A percentile compares a stretch with the other conserved stretches of the same genome.
Conservation (phyloP, 2,113 vertebrate species). For the Sialia sialis region DNA sequence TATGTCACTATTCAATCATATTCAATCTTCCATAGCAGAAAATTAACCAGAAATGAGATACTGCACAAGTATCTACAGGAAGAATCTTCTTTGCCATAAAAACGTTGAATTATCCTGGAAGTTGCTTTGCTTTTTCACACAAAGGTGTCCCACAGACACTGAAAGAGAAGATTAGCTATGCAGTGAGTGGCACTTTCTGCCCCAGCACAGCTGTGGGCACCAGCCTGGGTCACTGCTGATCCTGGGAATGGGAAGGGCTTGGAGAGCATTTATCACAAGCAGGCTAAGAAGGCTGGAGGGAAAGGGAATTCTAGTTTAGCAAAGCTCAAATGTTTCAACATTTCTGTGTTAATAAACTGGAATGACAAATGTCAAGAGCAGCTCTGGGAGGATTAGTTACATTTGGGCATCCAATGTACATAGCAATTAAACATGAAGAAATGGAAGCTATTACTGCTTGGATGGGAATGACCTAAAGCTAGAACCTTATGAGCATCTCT, state of each 20-base stretch:
- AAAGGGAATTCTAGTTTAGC: background rate
- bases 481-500: background rate
- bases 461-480: background rate
- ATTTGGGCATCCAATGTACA: background rate
- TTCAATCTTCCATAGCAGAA: background rate
- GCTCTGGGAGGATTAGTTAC: background rate
- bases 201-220: background rate
- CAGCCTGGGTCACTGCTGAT: background rate
- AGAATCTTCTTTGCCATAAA: background rate
- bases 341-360: background rate
- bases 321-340: background rate
- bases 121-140: background rate
- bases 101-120: background rate
- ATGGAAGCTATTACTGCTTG: background rate
- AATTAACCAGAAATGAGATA: background rate
- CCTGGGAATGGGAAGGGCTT: rapidly evolving
- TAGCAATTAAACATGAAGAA: background rate
- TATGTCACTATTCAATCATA: background rate
- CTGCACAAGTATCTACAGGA: background rate
- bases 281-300: background rate
- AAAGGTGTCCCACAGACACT: background rate
- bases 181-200: background rate
- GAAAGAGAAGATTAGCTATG: background rate
- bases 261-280: background rate
- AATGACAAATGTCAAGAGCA: background rate